Percentiles rank a stretch among this genome's conserved stretches.
These are phyloP conservation scores for Speoplatyrhinus poulsoni DNA, from an alignment of 2,113 vertebrate genomes.

Conservation along the genomic window DNA sequence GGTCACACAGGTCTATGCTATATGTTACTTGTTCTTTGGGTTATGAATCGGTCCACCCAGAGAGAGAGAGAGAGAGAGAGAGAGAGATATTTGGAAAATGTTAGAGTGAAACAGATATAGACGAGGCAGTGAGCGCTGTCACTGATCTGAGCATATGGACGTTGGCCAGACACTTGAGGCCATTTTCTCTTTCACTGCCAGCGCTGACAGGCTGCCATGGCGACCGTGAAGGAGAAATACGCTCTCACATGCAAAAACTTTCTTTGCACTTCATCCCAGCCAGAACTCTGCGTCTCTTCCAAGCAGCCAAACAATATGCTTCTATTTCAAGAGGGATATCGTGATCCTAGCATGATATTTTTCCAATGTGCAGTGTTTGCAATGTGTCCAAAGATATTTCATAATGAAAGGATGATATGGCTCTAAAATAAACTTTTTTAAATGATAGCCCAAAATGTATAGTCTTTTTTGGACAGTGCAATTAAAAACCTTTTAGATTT, in stretches of 20 bases:
- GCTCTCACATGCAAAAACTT: slow-evolving; percentile 39
- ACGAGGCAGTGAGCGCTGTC: slow-evolving; percentile 56
- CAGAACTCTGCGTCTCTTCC: slow-evolving; percentile 54
- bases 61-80: not conserved
- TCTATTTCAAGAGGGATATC: slow-evolving; percentile 66
- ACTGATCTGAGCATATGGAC: slow-evolving; percentile 66
- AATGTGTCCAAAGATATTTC: slow-evolving; percentile 45
- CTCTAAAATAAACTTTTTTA: too few relatives aligned
- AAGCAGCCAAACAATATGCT: slow-evolving; percentile 69
- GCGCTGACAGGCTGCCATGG: slow-evolving; percentile 70
- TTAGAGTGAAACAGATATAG: slow-evolving; percentile 23
- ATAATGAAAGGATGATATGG: not conserved
- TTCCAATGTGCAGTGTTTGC: slow-evolving; percentile 50
- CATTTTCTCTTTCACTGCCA: slow-evolving; percentile 73
- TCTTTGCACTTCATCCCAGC: slow-evolving; percentile 55
- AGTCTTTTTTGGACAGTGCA: too few relatives aligned
- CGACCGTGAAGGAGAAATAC: slow-evolving; percentile 53
- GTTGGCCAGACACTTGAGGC: slow-evolving; percentile 71
- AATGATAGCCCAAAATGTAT: too few relatives aligned
- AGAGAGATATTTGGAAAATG: not conserved
- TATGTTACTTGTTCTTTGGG: too few relatives aligned
- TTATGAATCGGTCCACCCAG: not conserved
- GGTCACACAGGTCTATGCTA: too few relatives aligned
- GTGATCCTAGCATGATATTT: slow-evolving; percentile 61
- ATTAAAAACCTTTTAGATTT: too few relatives aligned